Conservation (phyloP, 2,797 vertebrate species). For the Heterohyrax brucei region DNA sequence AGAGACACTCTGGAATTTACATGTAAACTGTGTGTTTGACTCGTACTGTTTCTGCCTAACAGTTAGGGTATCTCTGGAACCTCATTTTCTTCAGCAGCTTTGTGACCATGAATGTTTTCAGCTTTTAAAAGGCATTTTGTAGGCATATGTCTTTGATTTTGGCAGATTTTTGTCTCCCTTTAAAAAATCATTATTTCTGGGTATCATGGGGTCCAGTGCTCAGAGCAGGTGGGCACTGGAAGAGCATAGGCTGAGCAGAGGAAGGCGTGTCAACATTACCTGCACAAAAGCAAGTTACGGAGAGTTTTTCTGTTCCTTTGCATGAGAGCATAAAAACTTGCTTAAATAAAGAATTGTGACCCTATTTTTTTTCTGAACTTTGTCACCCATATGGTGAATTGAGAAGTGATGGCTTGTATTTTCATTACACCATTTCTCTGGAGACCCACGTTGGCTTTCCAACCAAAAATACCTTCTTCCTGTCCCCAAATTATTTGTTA, state of each 20-base stretch:
- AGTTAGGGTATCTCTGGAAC: neutral
- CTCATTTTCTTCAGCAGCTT: neutral
- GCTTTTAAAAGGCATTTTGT: neutral
- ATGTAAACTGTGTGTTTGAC: neutral
- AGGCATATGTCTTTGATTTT: neutral
- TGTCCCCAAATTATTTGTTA: neutral
- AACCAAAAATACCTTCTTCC: neutral
- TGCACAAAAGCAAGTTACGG: neutral
- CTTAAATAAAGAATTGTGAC: neutral
- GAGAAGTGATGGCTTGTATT: neutral
- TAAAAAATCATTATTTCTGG: neutral
- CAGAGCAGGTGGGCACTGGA: neutral
- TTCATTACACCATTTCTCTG: neutral
- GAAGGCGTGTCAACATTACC: neutral
- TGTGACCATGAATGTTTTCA: neutral
- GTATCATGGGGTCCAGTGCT: too few species aligned
- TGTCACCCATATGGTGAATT: neutral
- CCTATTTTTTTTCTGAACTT: neutral
- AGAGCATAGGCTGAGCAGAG: rapidly evolving
- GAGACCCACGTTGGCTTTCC: neutral
- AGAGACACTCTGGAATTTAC: neutral
- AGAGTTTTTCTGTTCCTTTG: neutral
- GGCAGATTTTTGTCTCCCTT: neutral
- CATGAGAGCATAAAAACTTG: neutral
- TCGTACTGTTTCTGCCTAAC: neutral